Percentiles rank a stretch among this genome's conserved stretches.
phyloP scores from a whole-genome alignment of 2,888 invertebrate species.

The Campaea margaritaria region DNA sequence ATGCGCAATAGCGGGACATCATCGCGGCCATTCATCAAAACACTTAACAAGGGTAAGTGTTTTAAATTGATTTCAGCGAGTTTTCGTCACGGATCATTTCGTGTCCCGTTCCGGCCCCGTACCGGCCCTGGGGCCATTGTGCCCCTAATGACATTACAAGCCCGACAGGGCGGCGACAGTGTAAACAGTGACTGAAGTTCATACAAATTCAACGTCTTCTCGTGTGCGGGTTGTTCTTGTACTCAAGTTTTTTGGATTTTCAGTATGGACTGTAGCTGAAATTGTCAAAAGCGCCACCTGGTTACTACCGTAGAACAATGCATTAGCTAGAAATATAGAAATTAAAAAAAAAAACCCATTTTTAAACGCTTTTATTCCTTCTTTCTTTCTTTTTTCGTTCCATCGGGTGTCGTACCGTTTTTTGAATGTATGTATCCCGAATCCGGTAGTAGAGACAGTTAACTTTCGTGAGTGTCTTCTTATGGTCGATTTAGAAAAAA shows the following conservation, averaged over 20 bases:
- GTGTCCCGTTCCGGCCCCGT: slow-evolving; percentile 31
- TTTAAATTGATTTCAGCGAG: slow-evolving; percentile 75
- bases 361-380: too few species aligned
- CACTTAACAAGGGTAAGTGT: slow-evolving; percentile 71
- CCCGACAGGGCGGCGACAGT: slow-evolving; percentile 28
- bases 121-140: slow-evolving; percentile 58
- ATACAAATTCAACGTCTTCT: neutral
- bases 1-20: slow-evolving; percentile 17
- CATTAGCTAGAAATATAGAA: too few species aligned
- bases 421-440: too few species aligned
- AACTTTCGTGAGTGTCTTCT: too few species aligned
- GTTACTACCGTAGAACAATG: too few species aligned
- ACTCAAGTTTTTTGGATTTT: neutral
- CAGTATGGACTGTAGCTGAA: neutral
- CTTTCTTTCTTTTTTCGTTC: too few species aligned
- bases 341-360: too few species aligned
- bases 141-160: slow-evolving; percentile 70
- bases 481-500: too few species aligned
- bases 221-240: neutral
- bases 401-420: too few species aligned
- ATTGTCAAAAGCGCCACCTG: too few species aligned
- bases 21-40: slow-evolving; percentile 56
- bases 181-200: slow-evolving; percentile 15
- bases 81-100: slow-evolving; percentile 76
- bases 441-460: too few species aligned